phyloP scores from a whole-genome alignment of 2,113 vertebrate genomes.

The Myanophis thanlyinensis region DNA sequence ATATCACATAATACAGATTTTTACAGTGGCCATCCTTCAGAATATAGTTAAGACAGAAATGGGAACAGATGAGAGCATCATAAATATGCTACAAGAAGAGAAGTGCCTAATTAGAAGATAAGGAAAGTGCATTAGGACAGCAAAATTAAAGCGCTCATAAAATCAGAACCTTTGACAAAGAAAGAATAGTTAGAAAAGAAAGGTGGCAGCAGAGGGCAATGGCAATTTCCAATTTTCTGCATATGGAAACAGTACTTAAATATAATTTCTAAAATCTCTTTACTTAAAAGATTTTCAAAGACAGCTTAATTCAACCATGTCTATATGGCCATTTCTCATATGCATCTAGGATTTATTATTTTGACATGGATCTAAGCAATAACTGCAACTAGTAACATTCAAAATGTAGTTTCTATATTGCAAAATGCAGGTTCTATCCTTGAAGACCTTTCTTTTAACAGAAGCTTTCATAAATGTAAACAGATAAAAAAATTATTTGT shows the following conservation, averaged over 20 bases:
- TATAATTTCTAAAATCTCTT: conserved; percentile 23
- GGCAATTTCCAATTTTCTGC: conserved; percentile 37
- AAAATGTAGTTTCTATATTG: background rate
- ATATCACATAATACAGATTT: conserved; percentile 15
- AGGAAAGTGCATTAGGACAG: conserved; percentile 46
- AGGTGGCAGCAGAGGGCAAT: conserved; percentile 41
- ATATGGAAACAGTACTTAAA: conserved; percentile 38
- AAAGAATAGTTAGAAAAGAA: conserved; percentile 27
- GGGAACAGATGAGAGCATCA: background rate
- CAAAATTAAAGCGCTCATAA: conserved; percentile 60
- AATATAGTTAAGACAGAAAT: background rate
- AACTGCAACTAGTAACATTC: background rate
- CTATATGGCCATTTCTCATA: conserved; percentile 23
- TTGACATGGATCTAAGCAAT: background rate
- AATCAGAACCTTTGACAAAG: conserved; percentile 43
- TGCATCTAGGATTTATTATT: background rate
- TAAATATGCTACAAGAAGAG: conserved; percentile 43
- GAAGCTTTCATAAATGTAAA: background rate
- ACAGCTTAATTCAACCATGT: conserved; percentile 17
- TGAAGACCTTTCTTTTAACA: background rate
- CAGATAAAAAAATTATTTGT: background rate
- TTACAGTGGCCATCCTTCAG: background rate
- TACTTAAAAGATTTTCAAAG: conserved; percentile 25
- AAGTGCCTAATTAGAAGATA: conserved; percentile 59
- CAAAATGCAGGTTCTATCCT: background rate